phyloP scores from a whole-genome alignment of 2,113 vertebrate genomes.

The Nipponia nippon region DNA sequence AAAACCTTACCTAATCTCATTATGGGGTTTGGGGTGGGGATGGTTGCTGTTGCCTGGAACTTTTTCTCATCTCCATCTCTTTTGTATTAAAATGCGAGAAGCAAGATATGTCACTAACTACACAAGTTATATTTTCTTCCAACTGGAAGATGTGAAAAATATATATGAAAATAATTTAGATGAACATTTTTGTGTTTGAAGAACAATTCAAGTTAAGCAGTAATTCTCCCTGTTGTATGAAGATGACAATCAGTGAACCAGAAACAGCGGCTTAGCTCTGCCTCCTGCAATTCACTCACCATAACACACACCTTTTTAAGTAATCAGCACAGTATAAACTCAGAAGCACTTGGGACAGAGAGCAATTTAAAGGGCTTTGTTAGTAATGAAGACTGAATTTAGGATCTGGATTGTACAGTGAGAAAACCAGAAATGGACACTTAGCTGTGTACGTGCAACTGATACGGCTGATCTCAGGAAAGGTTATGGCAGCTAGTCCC shows the following conservation, averaged over 20 bases:
- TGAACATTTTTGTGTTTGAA: not conserved
- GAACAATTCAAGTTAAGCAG: not conserved
- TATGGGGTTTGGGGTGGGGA: not conserved
- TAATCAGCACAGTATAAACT: not conserved
- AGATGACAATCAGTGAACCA: not conserved
- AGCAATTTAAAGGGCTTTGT: not conserved
- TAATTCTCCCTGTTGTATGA: not conserved
- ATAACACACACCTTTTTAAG: not conserved
- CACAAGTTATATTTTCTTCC: not conserved
- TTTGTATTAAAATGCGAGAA: not conserved
- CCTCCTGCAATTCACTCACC: not conserved
- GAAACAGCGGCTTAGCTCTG: not conserved
- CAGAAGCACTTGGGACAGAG: not conserved
- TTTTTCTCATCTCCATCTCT: not conserved
- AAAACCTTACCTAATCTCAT: not conserved
- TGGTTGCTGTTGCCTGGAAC: not conserved
- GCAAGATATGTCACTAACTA: not conserved
- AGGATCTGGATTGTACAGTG: not conserved
- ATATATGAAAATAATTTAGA: not conserved
- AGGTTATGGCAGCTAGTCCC: not conserved
- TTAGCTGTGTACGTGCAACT: accelerated
- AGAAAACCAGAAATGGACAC: not conserved
- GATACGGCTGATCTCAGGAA: not conserved
- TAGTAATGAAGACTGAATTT: not conserved
- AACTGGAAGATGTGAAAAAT: not conserved